These are phyloP conservation scores for Idaea biselata DNA, from an alignment of 2,888 invertebrate species.

Conservation along the genomic window DNA sequence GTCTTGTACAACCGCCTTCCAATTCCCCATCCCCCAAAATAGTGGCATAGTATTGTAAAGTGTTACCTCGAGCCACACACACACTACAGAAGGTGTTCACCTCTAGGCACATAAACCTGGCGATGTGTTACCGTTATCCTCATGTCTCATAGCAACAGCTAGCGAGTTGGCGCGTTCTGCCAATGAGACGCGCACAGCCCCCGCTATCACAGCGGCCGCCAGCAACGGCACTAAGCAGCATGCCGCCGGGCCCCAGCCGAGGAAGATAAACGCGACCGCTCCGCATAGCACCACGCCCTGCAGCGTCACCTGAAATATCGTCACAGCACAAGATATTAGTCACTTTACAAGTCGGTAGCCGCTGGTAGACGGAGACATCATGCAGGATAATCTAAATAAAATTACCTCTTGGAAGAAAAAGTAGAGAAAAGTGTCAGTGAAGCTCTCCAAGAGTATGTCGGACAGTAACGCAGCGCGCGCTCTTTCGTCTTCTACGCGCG, in stretches of 20 bases:
- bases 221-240: constrained; percentile 36
- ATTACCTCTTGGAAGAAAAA: constrained; percentile 59
- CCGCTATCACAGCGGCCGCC: constrained; percentile 32
- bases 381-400: neutral
- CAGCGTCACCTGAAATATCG: constrained; percentile 46
- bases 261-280: constrained; percentile 85
- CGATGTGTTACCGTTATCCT: neutral
- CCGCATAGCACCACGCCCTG: constrained; percentile 79
- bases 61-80: too few relatives aligned
- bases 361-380: too few relatives aligned
- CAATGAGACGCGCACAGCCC: constrained; percentile 23
- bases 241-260: constrained; percentile 70
- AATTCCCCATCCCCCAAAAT: too few relatives aligned
- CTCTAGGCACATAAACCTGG: neutral
- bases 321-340: neutral
- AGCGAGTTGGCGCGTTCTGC: constrained; percentile 18
- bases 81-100: too few relatives aligned
- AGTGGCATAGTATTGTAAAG: too few relatives aligned
- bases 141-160: neutral
- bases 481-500: constrained; percentile 37
- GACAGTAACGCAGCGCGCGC: constrained; percentile 46
- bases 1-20: too few relatives aligned
- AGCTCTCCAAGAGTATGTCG: constrained; percentile 33
- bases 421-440: constrained; percentile 44
- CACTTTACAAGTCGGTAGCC: too few relatives aligned